Evolutionary conservation across 1,140 invertebrate species (phyloP).

Genomic region (Ostrea edulis): DNA sequence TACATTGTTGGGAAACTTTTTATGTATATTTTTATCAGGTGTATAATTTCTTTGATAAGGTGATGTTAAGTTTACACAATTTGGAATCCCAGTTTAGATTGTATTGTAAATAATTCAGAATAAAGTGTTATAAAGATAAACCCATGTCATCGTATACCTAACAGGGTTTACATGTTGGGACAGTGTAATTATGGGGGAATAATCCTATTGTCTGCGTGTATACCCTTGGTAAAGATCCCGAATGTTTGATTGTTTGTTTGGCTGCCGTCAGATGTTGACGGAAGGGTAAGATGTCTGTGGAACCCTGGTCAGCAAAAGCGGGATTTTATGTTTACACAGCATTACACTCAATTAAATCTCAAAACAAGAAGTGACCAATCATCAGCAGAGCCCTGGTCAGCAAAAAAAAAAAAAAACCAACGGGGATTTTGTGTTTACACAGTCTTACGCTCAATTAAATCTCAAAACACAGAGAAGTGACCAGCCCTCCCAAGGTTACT

Average conservation of each 20-base stretch:
- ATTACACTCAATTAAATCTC: slow-evolving; percentile 17
- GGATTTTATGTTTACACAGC: slow-evolving; percentile 14
- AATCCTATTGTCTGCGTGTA: neutral
- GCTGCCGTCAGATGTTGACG: neutral
- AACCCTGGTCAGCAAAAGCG: neutral
- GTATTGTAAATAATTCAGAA: no score
- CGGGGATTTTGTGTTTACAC: slow-evolving; percentile 1
- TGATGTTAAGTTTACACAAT: no score
- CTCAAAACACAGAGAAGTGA: neutral
- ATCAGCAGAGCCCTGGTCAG: neutral
- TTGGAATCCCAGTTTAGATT: no score
- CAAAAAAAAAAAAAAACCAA: no score
- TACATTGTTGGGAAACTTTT: no score
- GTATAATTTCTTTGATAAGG: no score
- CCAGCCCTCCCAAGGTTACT: neutral
- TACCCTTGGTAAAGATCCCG: neutral
- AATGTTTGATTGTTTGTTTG: neutral
- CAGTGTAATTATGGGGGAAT: slow-evolving; percentile 4
- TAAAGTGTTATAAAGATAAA: neutral
- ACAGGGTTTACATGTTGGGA: neutral
- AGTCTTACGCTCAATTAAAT: slow-evolving; percentile 23
- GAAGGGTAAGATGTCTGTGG: neutral
- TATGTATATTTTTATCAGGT: no score
- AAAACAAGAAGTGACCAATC: slow-evolving; percentile 3
- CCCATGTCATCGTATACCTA: neutral